phyloP scores from a whole-genome alignment of 2,797 vertebrate species.

The Chaetodon trifasciatus region DNA sequence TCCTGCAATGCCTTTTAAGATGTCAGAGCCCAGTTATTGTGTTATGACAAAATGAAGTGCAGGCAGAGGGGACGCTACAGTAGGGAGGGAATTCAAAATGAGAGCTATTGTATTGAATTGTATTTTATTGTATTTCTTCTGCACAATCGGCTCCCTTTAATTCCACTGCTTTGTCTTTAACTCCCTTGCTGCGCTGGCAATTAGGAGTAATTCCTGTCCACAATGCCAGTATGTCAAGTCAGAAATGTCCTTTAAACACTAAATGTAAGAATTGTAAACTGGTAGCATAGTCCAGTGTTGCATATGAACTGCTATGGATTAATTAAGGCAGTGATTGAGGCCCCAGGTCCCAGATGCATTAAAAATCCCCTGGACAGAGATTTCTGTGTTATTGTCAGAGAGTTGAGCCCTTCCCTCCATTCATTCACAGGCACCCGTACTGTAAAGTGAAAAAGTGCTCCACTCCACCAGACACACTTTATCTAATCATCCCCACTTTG shows the following conservation, averaged over 20 bases:
- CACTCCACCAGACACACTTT: slow-evolving; percentile 81
- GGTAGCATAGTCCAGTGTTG: background rate
- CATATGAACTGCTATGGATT: slow-evolving; percentile 48
- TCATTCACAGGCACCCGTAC: slow-evolving; percentile 64
- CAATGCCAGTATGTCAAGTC: slow-evolving; percentile 11
- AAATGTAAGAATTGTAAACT: slow-evolving; percentile 1
- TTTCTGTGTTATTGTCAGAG: slow-evolving; percentile 60
- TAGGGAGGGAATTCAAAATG: slow-evolving; percentile 65
- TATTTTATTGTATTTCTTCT: slow-evolving; percentile 65
- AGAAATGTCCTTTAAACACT: slow-evolving; percentile 40
- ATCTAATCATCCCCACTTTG: slow-evolving; percentile 85
- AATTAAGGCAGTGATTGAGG: slow-evolving; percentile 57
- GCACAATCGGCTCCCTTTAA: slow-evolving; percentile 38
- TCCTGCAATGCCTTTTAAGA: slow-evolving; percentile 82
- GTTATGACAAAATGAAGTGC: slow-evolving; percentile 76
- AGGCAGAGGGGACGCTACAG: slow-evolving; percentile 61
- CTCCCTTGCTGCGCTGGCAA: slow-evolving; percentile 36
- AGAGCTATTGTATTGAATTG: slow-evolving; percentile 66
- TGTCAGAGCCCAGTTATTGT: slow-evolving; percentile 78
- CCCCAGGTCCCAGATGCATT: slow-evolving; percentile 51
- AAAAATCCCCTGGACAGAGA: slow-evolving; percentile 45
- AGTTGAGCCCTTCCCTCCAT: slow-evolving; percentile 55
- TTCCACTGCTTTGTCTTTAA: slow-evolving; percentile 63
- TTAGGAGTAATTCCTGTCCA: slow-evolving; percentile 33
- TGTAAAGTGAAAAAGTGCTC: slow-evolving; percentile 78